phyloP scores from a whole-genome alignment of 2,113 vertebrate genomes.

The Sinocyclocheilus maitianheensis region DNA sequence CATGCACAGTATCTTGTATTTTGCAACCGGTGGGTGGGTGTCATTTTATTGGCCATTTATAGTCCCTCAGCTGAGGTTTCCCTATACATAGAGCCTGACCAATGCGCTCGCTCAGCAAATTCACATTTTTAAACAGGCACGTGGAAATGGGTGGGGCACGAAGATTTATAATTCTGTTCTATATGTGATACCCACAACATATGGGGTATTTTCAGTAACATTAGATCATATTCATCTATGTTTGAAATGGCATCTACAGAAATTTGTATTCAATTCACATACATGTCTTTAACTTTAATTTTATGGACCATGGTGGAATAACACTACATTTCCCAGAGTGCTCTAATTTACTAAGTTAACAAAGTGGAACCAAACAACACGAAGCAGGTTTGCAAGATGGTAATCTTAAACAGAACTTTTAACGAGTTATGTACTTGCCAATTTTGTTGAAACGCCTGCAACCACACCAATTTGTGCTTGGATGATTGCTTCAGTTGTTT shows the following conservation, averaged over 20 bases:
- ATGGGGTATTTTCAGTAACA: too few relatives aligned
- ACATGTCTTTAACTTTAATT: neutral
- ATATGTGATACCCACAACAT: too few relatives aligned
- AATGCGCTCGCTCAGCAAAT: slow-evolving; percentile 73
- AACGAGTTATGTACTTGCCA: neutral
- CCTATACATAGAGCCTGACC: slow-evolving; percentile 70
- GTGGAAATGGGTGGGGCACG: slow-evolving; percentile 48
- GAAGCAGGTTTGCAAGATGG: neutral
- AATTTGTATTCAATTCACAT: neutral
- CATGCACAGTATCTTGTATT: neutral
- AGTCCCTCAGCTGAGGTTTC: slow-evolving; percentile 63
- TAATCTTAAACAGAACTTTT: neutral
- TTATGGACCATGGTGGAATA: neutral
- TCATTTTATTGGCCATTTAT: slow-evolving; percentile 70
- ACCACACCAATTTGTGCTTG: neutral
- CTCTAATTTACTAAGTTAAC: neutral
- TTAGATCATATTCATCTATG: neutral
- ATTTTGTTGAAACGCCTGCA: neutral
- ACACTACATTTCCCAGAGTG: neutral
- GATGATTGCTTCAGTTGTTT: neutral
- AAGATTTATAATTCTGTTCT: too few relatives aligned
- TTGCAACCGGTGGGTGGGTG: slow-evolving; percentile 37
- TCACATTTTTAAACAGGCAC: slow-evolving; percentile 60
- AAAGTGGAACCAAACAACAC: neutral
- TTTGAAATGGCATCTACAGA: neutral